Base-by-base conservation (phyloP, 1,140 invertebrate species). In the Ptiloglossa arizonensis region DNA sequence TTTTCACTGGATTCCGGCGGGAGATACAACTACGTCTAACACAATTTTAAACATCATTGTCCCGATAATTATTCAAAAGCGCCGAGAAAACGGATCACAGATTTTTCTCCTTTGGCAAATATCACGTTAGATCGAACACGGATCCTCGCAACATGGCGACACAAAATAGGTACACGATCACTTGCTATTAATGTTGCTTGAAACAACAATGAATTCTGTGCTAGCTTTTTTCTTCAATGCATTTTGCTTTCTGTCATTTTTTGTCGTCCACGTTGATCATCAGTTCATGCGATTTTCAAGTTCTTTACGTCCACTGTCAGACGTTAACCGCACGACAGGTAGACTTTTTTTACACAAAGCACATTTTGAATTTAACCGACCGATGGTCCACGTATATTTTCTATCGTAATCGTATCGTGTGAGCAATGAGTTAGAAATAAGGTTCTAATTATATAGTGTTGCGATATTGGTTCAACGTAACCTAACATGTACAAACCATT, bases 81-180 rank as follows among this genome's bases (percentile, higher is more conserved):
- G 13, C 50, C 6, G n/a, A 17, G 2, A 6, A 32, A 75, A 63
- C n/a, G 35, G n/a, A 54, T 54, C 27, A 22, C 15, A 29, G 24
- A 1, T 9, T 13, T 24, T 64, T 62, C 13, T 50, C 22, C 15
- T 54, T 41, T 62, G 4, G 35, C n/a, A 48, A 66, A 73, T 38
- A 79, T 68, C 56, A 46, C 52, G 27, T 29, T 41, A 29, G 29
- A 24, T 63, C 29, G 15, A 54, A 27, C n/a, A 13, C 46, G 72
- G 22, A 87, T 86, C 44, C 29, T 64, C 46, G 38, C 79, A 86
- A 88, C 74, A 88, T 88, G 86, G 86, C 87, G 80, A 86, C 60
- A 68, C 29, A 24, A 41, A 38, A 44, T 69, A 77, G 83, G 82
- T 84, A 81, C 27, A 38, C 1, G 22, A 41, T 67, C 1, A 59